Base-by-base conservation (phyloP, 2,797 vertebrate genomes). In the Channa striata region DNA sequence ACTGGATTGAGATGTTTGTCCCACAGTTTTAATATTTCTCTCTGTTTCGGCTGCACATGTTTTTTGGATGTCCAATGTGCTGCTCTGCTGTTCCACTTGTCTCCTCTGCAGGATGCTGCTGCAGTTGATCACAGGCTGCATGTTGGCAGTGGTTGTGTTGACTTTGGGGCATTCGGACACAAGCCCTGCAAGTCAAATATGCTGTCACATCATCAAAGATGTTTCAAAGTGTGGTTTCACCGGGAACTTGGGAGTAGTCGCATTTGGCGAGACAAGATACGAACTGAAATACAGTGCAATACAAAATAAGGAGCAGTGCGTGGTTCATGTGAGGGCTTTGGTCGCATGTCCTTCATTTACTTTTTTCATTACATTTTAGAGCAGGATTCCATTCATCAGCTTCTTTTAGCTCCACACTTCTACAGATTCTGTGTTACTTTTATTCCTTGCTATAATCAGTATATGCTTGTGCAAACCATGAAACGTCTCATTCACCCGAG, bases 171-270 rank as follows among this genome's bases (percentile, higher is more conserved):
- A 20, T 53, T 74, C 19, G 23, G 59, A 66, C 77, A 59, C 50
- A 23, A 43, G 74, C 42, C 23, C 42, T 17, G 47, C 16, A 20
- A 74, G 80, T 84, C 72, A 78, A 85, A 77, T 73, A 70, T 78
- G 73, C 84, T 61, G 78, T 82, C 79, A 78, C 63, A 86, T 84
- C 77, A 77, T 87, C 70, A 85, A 80, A 89, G 72, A 19, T 20
- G 0, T 39, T 51, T 69, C 59, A 70, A 64, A 57, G 53, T 58
- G 51, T 37, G 59, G 71, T 56, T 61, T 57, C 40, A 70, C 63
- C 67, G 25, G 54, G 23, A 70, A 64, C 72, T 47, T 30, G 51
- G 54, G 51, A 48, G 62, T 61, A 8, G 53, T 21, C 48, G 46
- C 25, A 37, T 14, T 40, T 39, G 46, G 49, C 13, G 19, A 20